A percentile compares a stretch with the other conserved stretches of the same genome.
Evolutionary conservation across 2,113 vertebrate genomes (phyloP).

Genomic region (Calonectris borealis): DNA sequence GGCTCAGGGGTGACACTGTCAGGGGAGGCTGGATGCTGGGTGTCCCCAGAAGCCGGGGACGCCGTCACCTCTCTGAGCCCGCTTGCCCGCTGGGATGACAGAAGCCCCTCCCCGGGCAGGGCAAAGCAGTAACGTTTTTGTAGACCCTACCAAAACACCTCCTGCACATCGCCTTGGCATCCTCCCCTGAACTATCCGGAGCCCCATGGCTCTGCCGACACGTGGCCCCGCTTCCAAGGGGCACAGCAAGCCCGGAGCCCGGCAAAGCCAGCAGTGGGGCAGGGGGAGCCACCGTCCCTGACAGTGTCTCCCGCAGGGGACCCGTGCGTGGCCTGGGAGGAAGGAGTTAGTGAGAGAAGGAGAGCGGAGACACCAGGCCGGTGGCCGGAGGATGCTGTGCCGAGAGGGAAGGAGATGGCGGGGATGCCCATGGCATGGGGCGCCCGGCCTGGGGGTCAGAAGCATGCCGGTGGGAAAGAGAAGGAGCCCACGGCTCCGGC

Average conservation of each 20-base stretch:
- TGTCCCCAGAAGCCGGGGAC: not conserved
- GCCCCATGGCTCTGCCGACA: not conserved
- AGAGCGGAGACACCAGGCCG: constrained; percentile 17
- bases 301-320: not conserved
- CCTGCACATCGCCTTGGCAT: not conserved
- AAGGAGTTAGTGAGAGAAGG: constrained; percentile 50
- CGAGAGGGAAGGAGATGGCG: not conserved
- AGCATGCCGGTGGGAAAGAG: constrained; percentile 47
- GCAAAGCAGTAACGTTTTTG: not conserved
- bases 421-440: not conserved
- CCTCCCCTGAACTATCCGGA: not conserved
- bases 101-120: not conserved
- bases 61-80: not conserved
- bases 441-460: not conserved
- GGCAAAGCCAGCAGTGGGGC: not conserved
- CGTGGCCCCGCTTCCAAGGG: not conserved
- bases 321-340: not conserved
- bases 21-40: not conserved
- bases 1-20: constrained; percentile 3
- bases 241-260: not conserved
- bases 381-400: not conserved
- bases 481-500: constrained; percentile 16
- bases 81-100: not conserved
- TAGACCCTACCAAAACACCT: not conserved
- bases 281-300: not conserved